Evolutionary conservation across 2,797 vertebrate genomes (phyloP).

Genomic region (Propithecus perrieri): DNA sequence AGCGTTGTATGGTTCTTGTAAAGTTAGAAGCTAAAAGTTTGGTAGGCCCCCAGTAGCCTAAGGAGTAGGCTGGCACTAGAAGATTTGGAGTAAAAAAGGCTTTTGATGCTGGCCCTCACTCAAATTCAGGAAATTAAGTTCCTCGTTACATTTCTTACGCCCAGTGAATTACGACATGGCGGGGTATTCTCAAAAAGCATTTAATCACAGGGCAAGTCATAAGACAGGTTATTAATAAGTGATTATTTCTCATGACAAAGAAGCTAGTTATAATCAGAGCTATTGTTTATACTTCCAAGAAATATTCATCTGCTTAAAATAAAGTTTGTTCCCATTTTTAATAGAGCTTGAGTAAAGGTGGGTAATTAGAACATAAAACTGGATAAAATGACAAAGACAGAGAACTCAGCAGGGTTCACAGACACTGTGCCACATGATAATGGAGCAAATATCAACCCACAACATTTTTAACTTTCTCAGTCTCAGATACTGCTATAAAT

Average conservation of each 20-base stretch:
- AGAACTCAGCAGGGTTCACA: neutral
- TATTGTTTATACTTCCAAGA: constrained; percentile 48
- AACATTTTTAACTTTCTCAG: neutral
- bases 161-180: neutral
- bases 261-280: constrained; percentile 34
- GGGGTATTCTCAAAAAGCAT: constrained; percentile 23
- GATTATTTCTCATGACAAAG: constrained; percentile 52
- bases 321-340: constrained; percentile 34
- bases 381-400: neutral
- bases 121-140: neutral
- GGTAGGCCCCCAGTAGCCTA: neutral
- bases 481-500: neutral
- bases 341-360: neutral
- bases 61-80: neutral
- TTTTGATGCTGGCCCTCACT: neutral
- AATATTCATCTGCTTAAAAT: constrained; percentile 18
- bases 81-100: neutral
- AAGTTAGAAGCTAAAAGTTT: neutral
- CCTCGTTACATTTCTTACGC: neutral
- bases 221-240: constrained; percentile 58
- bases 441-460: neutral
- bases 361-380: neutral
- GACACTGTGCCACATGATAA: neutral
- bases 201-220: constrained; percentile 40
- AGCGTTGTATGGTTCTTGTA: neutral